Percentiles rank a stretch among this genome's conserved stretches.
phyloP scores from a whole-genome alignment of 1,140 invertebrate genomes.

The Nasonia giraulti region DNA sequence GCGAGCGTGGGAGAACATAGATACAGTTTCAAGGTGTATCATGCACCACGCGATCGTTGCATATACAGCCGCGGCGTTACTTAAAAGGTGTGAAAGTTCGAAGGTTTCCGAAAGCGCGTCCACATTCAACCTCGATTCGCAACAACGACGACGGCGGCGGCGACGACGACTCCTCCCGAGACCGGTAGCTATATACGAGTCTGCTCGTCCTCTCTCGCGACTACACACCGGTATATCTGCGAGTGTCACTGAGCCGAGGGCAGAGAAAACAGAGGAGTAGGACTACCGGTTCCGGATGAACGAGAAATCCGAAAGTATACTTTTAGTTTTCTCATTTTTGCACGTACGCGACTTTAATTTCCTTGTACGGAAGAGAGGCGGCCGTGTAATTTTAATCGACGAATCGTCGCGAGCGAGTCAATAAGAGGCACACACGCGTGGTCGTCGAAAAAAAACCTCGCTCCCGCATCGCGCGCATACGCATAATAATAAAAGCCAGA shows the following conservation, averaged over 20 bases:
- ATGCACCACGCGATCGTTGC: background rate
- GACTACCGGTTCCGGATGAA: conserved; percentile 11
- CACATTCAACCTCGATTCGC: conserved; percentile 26
- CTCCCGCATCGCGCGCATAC: background rate
- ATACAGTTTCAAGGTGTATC: background rate
- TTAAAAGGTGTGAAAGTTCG: conserved; percentile 52
- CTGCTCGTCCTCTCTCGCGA: background rate
- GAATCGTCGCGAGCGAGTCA: background rate
- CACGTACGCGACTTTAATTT: too few relatives aligned
- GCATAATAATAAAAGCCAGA: conserved; percentile 1
- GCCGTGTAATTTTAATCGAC: background rate
- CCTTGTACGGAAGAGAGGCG: background rate
- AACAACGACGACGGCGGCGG: too few relatives aligned
- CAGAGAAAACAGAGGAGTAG: background rate
- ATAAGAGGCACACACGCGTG: background rate
- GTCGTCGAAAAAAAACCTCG: background rate
- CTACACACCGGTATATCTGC: background rate
- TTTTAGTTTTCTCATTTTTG: too few relatives aligned
- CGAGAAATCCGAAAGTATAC: conserved; percentile 31
- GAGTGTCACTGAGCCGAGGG: background rate
- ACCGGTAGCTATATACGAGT: background rate
- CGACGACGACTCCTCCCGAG: background rate
- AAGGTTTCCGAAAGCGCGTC: conserved; percentile 39
- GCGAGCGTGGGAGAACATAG: conserved; percentile 3
- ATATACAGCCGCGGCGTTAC: conserved; percentile 2